Percentiles rank a stretch among this genome's conserved stretches.
These are phyloP conservation scores for Odontamblyopus rebecca DNA, from an alignment of 2,797 vertebrate genomes.

Conservation along the genomic window DNA sequence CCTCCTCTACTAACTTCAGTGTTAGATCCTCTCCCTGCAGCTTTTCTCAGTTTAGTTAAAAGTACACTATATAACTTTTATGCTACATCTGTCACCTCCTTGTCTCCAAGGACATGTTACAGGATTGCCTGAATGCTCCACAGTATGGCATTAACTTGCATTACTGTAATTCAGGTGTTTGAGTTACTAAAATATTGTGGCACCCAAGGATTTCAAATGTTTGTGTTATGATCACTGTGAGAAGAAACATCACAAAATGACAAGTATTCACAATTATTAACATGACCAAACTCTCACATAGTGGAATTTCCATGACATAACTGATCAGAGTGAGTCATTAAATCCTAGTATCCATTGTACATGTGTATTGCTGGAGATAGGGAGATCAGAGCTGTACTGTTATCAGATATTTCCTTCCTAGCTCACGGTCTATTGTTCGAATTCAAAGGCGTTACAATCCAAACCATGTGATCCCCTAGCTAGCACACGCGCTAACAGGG, in stretches of 20 bases:
- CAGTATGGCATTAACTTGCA: too few relatives aligned
- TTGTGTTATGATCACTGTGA: too few relatives aligned
- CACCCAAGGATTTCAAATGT: too few relatives aligned
- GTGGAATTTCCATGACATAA: background rate
- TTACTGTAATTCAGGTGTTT: too few relatives aligned
- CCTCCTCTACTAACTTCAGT: background rate
- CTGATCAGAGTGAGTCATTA: conserved; percentile 3
- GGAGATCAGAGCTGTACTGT: conserved; percentile 28
- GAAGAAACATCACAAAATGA: too few relatives aligned
- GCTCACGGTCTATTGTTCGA: conserved; percentile 14
- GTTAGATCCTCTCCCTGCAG: background rate
- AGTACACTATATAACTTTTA: background rate
- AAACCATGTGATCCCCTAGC: conserved; percentile 41
- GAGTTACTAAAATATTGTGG: too few relatives aligned
- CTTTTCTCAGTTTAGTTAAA: background rate
- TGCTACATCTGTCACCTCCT: too few relatives aligned
- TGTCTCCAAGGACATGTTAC: too few relatives aligned
- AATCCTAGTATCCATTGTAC: background rate
- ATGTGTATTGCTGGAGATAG: background rate
- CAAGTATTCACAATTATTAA: too few relatives aligned
- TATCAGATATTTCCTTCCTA: conserved; percentile 34
- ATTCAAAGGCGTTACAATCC: conserved; percentile 38
- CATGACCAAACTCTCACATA: too few relatives aligned
- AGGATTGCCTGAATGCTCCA: too few relatives aligned
- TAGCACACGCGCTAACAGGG: conserved; percentile 33